These are phyloP conservation scores for Chelon labrosus DNA, from an alignment of 2,797 vertebrate species.

Conservation along the genomic window DNA sequence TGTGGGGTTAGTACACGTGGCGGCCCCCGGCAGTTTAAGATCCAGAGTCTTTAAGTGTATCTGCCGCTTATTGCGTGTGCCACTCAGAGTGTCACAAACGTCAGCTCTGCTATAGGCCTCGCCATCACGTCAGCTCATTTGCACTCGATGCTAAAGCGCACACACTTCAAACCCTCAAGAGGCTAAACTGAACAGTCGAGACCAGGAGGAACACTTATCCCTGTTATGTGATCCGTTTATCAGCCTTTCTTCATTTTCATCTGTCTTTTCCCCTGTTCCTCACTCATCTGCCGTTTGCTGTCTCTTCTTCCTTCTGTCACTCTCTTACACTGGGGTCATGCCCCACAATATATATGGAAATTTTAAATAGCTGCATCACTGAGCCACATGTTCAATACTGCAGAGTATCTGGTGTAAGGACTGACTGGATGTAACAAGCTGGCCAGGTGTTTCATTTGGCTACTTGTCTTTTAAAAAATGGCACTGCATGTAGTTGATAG, in stretches of 20 bases:
- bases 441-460: background rate
- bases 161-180: conserved; percentile 42
- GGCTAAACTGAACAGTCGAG: conserved; percentile 40
- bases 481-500: background rate
- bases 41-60: conserved; percentile 43
- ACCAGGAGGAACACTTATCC: conserved; percentile 14
- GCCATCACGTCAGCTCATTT: conserved; percentile 60
- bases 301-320: background rate
- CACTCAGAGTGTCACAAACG: conserved; percentile 45
- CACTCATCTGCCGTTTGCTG: background rate
- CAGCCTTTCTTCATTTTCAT: conserved; percentile 13
- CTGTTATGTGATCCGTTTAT: conserved; percentile 26
- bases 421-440: background rate
- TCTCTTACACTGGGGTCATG: background rate
- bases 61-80: conserved; percentile 32
- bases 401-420: background rate
- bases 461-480: conserved; percentile 1
- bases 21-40: background rate
- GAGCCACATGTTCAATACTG: background rate
- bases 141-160: conserved; percentile 36
- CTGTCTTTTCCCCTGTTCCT: background rate
- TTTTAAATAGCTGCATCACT: background rate
- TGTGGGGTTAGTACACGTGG: conserved; percentile 14
- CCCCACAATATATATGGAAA: background rate
- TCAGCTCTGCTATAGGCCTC: conserved; percentile 50